Base-by-base conservation (phyloP, 30 jellyfish, hydroid and myxozoan species). In the Sanderia malayensis region DNA sequence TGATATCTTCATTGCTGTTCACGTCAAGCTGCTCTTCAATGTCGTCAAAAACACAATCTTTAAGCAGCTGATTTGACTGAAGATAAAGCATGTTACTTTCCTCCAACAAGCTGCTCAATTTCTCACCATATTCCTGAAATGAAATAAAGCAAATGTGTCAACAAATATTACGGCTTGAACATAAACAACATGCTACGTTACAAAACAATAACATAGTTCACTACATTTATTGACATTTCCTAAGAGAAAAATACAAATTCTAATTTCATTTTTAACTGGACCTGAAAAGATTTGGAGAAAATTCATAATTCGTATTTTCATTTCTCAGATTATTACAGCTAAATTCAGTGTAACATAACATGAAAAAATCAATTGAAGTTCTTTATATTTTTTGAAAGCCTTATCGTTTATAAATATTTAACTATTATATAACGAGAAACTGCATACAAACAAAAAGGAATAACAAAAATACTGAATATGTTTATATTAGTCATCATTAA, bases 31-130 rank as follows among this genome's bases (percentile, higher is more conserved):
- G 32, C 33, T 82, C 94, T 10, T 71, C 86, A 22, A 70, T 67
- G 0, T 82, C 94, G 24, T 82, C 94, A 1, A 82, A 34, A 21
- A 79, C 84, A 64, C 84, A 70, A 53, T 82, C 94, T 61, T 82
- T 82, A 70, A 82, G 52, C 53, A 82, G 29, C 53, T 82, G 82
- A 71, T 82, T 73, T 28, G 94, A 32, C 72, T 82, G 94, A 23
- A 82, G 31, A 64, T 71, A 82, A 17, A 82, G 45, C 94, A 82
- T 82, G 55, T 71, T 71, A 77, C 73, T 82, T 33, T 82, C 94
- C 46, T 82, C 94, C 0, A 82, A 58, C 30, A 82, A 71, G 68
- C 82, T 72, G 52, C 61, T 70, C 59, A 82, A 65, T 46, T 82
- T 82, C 45, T 82, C 94, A 4, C 94, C 94, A 72, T 66, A 46